Evolutionary conservation across 2,113 vertebrate species (phyloP).

Genomic region (Antigone vipio): DNA sequence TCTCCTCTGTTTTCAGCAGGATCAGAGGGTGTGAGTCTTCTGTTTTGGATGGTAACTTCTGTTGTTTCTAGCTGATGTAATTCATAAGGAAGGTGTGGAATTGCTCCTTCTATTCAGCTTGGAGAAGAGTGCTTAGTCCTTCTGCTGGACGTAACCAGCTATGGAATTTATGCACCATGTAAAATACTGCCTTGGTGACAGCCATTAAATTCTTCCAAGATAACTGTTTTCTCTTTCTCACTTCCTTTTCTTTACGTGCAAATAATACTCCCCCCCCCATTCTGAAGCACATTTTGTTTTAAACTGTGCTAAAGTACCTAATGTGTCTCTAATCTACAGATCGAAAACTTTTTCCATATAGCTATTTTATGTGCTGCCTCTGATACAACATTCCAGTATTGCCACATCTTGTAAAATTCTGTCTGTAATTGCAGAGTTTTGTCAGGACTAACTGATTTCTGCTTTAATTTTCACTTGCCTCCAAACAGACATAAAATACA

Average conservation of each 20-base stretch:
- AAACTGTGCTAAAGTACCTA: neutral
- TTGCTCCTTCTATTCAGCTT: neutral
- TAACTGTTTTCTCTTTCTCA: neutral
- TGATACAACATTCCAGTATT: neutral
- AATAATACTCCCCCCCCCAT: neutral
- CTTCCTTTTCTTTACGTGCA: neutral
- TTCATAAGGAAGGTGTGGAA: neutral
- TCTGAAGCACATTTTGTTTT: neutral
- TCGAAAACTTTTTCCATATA: neutral
- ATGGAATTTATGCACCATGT: neutral
- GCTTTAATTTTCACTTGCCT: neutral
- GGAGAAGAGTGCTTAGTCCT: neutral
- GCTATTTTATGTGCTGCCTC: neutral
- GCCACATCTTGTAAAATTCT: neutral
- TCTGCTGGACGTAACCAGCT: neutral
- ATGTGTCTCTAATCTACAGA: neutral
- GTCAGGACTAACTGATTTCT: neutral
- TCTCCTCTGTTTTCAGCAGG: neutral
- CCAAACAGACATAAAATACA: accelerated
- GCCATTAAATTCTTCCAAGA: neutral
- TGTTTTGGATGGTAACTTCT: neutral
- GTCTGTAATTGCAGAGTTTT: neutral
- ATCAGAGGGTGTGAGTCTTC: neutral
- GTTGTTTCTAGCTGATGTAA: neutral
- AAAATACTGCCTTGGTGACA: neutral